Conservation (phyloP, 2,888 invertebrate species). For the Xanthia icteritia region DNA sequence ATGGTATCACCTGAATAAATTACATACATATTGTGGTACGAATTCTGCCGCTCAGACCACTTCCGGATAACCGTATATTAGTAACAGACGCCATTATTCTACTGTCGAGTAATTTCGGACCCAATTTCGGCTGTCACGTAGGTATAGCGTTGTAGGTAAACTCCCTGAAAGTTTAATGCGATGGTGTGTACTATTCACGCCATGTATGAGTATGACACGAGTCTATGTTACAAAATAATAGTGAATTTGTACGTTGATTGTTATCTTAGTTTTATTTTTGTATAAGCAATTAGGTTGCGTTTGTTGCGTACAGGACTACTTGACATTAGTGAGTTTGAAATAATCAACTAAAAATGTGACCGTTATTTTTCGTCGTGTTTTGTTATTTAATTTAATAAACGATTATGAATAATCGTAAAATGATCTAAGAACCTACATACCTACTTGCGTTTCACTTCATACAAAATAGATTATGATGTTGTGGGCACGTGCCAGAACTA, state of each 20-base stretch:
- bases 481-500: not conserved
- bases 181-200: conserved; percentile 63
- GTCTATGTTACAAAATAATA: conserved; percentile 55
- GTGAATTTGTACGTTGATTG: conserved; percentile 54
- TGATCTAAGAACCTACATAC: not conserved
- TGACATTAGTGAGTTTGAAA: not conserved
- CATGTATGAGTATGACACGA: conserved; percentile 57
- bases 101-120: conserved; percentile 72
- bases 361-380: not conserved
- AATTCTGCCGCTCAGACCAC: conserved; percentile 69
- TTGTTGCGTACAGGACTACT: not conserved
- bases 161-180: conserved; percentile 74
- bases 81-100: conserved; percentile 73
- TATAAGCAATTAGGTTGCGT: conserved; percentile 24
- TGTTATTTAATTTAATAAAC: not conserved
- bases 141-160: conserved; percentile 66
- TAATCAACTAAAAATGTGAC: not conserved
- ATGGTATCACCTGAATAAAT: conserved; percentile 65
- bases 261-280: conserved; percentile 42
- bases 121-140: conserved; percentile 72
- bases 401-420: not conserved
- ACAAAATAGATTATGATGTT: not conserved
- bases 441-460: not conserved
- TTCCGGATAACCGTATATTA: conserved; percentile 76
- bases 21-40: conserved; percentile 69